A percentile compares a stretch with the other conserved stretches of the same genome.
These are phyloP conservation scores for Bemisia tabaci DNA, from an alignment of 1,140 invertebrate species.

Conservation along the genomic window DNA sequence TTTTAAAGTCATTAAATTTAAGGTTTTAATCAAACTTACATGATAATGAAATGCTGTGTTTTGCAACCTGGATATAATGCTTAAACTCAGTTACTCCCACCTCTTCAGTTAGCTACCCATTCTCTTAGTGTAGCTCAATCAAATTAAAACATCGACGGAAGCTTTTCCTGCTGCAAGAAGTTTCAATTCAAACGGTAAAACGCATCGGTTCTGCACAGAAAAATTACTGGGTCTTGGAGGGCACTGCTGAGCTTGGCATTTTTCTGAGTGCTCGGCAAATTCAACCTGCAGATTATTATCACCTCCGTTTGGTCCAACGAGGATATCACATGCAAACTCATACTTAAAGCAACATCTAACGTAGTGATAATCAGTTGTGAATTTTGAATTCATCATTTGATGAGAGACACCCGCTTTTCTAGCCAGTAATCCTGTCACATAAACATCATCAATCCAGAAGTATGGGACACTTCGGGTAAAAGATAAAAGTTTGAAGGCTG, in stretches of 20 bases:
- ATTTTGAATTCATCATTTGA: slow-evolving; percentile 43
- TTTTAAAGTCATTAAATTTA: too few relatives aligned
- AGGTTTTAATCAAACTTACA: too few relatives aligned
- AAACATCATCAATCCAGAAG: slow-evolving; percentile 80
- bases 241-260: slow-evolving; percentile 34
- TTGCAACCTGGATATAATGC: too few relatives aligned
- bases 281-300: slow-evolving; percentile 46
- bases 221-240: slow-evolving; percentile 20
- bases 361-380: slow-evolving; percentile 52
- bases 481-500: slow-evolving; percentile 44
- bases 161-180: neutral
- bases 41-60: too few relatives aligned
- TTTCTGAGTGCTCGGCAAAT: slow-evolving; percentile 43
- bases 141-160: neutral
- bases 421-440: slow-evolving; percentile 58
- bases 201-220: slow-evolving; percentile 39
- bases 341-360: slow-evolving; percentile 54
- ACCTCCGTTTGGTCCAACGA: slow-evolving; percentile 55
- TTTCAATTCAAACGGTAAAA: slow-evolving; percentile 19
- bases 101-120: too few relatives aligned
- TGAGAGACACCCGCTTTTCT: slow-evolving; percentile 14
- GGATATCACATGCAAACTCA: slow-evolving; percentile 48
- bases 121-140: too few relatives aligned
- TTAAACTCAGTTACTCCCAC: too few relatives aligned
- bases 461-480: slow-evolving; percentile 44